Percentiles rank a stretch among this genome's conserved stretches.
Evolutionary conservation across 2,113 vertebrate genomes (phyloP).

Genomic region (Ovibos moschatus): DNA sequence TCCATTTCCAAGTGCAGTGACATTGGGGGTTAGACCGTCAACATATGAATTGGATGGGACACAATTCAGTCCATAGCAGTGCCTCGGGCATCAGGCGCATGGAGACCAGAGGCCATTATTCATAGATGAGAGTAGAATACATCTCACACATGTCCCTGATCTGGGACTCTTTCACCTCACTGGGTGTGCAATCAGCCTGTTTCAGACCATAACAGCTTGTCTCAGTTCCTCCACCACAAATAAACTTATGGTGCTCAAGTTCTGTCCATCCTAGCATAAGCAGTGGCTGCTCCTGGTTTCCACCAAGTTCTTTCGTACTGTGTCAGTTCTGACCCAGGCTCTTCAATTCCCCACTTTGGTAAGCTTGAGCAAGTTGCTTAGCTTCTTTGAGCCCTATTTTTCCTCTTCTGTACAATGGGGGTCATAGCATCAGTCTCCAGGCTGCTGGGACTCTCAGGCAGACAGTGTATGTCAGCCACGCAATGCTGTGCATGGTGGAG

Average conservation of each 20-base stretch:
- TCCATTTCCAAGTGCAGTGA: neutral
- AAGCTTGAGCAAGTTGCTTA: neutral
- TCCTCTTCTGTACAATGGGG: neutral
- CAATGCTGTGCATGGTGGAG: accelerated
- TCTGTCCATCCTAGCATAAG: neutral
- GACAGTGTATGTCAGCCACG: accelerated
- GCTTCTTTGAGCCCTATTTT: neutral
- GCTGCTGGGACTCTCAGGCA: neutral
- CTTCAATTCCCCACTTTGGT: neutral
- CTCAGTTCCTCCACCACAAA: neutral
- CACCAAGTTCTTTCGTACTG: accelerated
- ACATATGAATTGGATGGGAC: neutral
- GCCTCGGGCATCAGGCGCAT: neutral
- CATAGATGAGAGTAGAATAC: neutral
- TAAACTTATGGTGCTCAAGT: neutral
- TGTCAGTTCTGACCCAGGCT: neutral
- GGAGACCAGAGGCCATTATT: neutral
- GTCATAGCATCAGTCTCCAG: too few relatives aligned
- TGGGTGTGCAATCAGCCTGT: neutral
- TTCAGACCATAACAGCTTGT: neutral
- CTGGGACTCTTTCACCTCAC: neutral
- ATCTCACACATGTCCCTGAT: neutral
- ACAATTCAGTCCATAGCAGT: neutral
- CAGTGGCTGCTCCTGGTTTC: neutral
- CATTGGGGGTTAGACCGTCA: too few relatives aligned